Evolutionary conservation across 2,888 invertebrate species (phyloP).

Genomic region (Nemotelus pantherinus): DNA sequence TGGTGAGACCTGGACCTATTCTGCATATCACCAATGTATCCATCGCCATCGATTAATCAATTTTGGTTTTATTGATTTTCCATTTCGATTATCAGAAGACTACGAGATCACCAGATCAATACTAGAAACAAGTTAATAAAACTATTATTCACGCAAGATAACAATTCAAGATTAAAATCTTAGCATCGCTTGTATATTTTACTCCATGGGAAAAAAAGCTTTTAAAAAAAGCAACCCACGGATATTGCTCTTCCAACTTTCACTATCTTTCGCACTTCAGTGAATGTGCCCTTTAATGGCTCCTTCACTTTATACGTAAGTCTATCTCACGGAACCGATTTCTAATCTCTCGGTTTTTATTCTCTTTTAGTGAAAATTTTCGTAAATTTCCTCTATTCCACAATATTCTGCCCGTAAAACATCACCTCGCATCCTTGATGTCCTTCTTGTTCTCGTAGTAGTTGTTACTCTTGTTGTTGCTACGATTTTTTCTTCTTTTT

Average conservation of each 20-base stretch:
- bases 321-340: constrained; percentile 13
- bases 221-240: no score
- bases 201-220: no score
- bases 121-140: no score
- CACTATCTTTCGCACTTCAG: background rate
- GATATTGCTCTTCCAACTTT: background rate
- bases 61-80: no score
- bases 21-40: no score
- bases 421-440: constrained; percentile 19
- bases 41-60: no score
- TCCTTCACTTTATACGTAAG: background rate
- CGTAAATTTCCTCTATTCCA: constrained; percentile 25
- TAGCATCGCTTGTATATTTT: no score
- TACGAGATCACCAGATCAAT: no score
- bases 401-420: constrained; percentile 24
- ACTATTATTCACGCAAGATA: no score
- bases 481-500: constrained; percentile 19
- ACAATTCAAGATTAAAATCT: no score
- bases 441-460: constrained; percentile 41
- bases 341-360: constrained; percentile 38
- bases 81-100: no score
- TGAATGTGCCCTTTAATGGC: background rate
- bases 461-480: constrained; percentile 47
- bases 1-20: no score
- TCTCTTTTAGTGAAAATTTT: constrained; percentile 21